Conservation (phyloP, 2,113 vertebrate genomes). For the Porphyrio hochstetteri region DNA sequence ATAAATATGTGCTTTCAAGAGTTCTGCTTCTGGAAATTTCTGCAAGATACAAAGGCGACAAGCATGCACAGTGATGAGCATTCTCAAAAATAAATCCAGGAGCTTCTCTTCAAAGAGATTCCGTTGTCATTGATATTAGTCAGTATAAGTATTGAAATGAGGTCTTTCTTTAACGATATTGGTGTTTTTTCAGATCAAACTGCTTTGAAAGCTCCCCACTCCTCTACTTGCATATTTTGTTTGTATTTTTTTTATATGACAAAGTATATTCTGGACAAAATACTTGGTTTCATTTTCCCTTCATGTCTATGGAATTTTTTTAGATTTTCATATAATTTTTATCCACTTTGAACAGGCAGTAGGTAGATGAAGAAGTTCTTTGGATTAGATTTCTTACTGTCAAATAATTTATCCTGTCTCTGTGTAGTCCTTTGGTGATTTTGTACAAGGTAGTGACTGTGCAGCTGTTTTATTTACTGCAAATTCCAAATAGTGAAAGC, state of each 20-base stretch:
- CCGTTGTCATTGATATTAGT: neutral
- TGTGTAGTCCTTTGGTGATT: neutral
- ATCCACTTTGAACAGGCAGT: neutral
- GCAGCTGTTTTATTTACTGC: neutral
- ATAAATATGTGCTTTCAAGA: neutral
- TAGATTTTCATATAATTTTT: neutral
- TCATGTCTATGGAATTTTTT: neutral
- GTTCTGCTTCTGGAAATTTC: neutral
- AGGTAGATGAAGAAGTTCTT: neutral
- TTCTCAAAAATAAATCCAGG: neutral
- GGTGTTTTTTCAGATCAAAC: neutral
- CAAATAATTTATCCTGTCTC: neutral
- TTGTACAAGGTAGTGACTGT: neutral
- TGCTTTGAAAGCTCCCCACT: neutral
- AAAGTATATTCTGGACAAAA: neutral
- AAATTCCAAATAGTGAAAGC: neutral
- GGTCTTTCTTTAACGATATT: neutral
- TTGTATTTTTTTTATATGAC: neutral
- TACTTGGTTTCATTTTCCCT: neutral
- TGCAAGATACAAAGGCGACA: neutral
- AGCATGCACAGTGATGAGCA: fast-evolving
- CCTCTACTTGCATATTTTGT: neutral
- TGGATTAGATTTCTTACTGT: neutral
- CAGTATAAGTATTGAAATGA: neutral
- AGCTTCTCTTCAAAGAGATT: neutral